A percentile compares a stretch with the other conserved stretches of the same genome.
Evolutionary conservation across 2,888 invertebrate species (phyloP).

Genomic region (Sminthurides aquaticus): DNA sequence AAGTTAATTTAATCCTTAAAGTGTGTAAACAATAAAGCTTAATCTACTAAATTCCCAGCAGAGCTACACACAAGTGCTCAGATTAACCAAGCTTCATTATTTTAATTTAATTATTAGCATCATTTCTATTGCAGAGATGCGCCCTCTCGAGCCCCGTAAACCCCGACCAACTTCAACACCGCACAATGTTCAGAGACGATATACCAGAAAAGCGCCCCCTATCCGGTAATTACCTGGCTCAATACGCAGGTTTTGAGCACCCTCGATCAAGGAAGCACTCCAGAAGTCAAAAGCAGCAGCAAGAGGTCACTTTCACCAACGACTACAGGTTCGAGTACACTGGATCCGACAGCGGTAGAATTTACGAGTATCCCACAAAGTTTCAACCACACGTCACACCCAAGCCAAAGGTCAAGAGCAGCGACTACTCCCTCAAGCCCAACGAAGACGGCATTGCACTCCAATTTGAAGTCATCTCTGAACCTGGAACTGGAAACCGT

Average conservation of each 20-base stretch:
- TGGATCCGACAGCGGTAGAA: conserved; percentile 2
- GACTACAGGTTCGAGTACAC: conserved; percentile 7
- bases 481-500: not conserved
- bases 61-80: too few species aligned
- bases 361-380: conserved; percentile 13
- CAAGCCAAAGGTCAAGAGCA: not conserved
- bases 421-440: not conserved
- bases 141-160: not conserved
- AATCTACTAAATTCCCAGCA: too few species aligned
- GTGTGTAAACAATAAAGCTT: too few species aligned
- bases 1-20: too few species aligned
- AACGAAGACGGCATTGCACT: not conserved
- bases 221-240: conserved; percentile 7
- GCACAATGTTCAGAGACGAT: conserved; percentile 8
- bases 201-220: conserved; percentile 4
- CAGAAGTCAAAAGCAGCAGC: not conserved
- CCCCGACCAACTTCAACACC: not conserved
- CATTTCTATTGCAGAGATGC: too few species aligned
- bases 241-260: not conserved
- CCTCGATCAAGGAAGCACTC: not conserved
- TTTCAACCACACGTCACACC: not conserved
- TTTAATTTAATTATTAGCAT: too few species aligned
- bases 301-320: not conserved
- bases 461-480: not conserved
- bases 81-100: too few species aligned